Percentiles rank a stretch among this genome's conserved stretches.
Evolutionary conservation across 2,888 invertebrate genomes (phyloP).

Genomic region (Oscheius sp.): DNA sequence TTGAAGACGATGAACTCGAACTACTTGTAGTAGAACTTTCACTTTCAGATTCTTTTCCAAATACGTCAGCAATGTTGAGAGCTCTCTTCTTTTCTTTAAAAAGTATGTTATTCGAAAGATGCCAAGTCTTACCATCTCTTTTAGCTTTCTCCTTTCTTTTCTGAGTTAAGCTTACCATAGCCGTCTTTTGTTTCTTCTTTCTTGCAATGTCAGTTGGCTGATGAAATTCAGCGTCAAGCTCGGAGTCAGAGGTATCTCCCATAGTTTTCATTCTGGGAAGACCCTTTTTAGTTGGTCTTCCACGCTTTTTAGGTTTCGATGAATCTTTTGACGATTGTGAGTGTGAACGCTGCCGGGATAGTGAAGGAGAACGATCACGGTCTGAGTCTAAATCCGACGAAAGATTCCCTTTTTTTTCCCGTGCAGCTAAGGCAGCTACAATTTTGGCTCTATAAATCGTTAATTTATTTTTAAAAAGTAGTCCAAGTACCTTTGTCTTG

Average conservation of each 20-base stretch:
- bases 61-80: constrained; percentile 91
- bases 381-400: constrained; percentile 74
- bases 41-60: constrained; percentile 79
- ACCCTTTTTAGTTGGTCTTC: not conserved
- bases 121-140: constrained; percentile 74
- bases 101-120: not conserved
- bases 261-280: not conserved
- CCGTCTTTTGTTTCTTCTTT: constrained; percentile 81
- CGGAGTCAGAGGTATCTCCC: constrained; percentile 77
- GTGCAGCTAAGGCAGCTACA: constrained; percentile 38
- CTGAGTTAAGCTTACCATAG: constrained; percentile 89
- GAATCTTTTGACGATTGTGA: too few relatives aligned
- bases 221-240: constrained; percentile 69
- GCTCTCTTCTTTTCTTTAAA: constrained; percentile 70
- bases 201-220: constrained; percentile 44
- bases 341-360: too few relatives aligned
- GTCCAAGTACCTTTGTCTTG: constrained; percentile 77
- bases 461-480: not conserved
- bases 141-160: constrained; percentile 83
- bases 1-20: not conserved
- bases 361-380: too few relatives aligned
- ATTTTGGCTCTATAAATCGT: constrained; percentile 31
- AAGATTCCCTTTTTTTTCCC: constrained; percentile 74
- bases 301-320: too few relatives aligned
- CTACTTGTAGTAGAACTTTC: constrained; percentile 58